Conservation (phyloP, 1,140 invertebrate genomes). For the Cydia strobilella region DNA sequence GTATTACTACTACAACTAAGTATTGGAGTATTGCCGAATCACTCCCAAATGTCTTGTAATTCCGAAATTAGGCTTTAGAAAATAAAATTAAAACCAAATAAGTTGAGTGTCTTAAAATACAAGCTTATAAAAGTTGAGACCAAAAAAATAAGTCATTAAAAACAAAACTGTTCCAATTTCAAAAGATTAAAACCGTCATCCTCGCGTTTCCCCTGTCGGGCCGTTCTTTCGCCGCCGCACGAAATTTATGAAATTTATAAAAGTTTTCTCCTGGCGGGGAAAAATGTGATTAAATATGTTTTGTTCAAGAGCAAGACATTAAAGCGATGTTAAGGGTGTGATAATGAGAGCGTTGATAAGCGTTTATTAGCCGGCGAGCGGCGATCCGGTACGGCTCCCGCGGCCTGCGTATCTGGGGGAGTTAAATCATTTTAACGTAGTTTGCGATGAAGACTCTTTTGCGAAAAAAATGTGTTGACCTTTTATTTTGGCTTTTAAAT, state of each 20-base stretch:
- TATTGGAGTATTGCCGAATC: no score
- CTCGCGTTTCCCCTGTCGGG: not conserved
- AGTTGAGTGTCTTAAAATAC: not conserved
- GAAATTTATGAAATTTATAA: constrained; percentile 74
- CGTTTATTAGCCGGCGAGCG: constrained; percentile 74
- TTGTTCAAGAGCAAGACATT: constrained; percentile 79
- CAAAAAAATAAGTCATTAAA: not conserved
- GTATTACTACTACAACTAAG: no score
- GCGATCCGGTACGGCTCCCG: constrained; percentile 54
- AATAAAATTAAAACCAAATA: not conserved
- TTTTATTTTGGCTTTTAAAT: constrained; percentile 65
- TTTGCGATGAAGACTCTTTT: constrained; percentile 63
- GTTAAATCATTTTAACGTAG: constrained; percentile 79
- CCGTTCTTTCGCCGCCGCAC: constrained; percentile 37
- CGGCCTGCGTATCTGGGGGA: constrained; percentile 72
- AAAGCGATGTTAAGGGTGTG: constrained; percentile 80
- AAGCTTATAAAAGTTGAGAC: not conserved
- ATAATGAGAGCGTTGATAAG: constrained; percentile 79
- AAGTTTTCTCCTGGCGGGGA: constrained; percentile 63
- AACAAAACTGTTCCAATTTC: constrained; percentile 3
- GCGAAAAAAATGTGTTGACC: constrained; percentile 69
- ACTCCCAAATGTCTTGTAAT: no score
- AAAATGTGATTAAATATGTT: constrained; percentile 80
- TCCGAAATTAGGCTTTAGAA: no score
- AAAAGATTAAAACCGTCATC: constrained; percentile 23